Evolutionary conservation across 2,888 invertebrate genomes (phyloP), one percentile per base, ranked within the genome.

Genomic region (Gastrophysa polygoni): DNA sequence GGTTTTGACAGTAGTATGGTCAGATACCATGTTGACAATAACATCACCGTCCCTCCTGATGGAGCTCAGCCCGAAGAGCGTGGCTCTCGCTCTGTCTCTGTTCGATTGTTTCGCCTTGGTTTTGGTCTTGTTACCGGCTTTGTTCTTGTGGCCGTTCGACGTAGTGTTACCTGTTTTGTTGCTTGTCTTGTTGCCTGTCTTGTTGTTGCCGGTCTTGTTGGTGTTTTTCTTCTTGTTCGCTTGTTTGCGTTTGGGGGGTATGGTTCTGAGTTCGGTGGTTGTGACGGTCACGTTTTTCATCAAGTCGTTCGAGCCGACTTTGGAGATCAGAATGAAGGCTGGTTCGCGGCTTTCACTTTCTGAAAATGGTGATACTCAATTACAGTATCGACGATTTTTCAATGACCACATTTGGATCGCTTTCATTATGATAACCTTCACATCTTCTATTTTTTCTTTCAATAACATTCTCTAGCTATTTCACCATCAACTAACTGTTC

Each of bases 1-100:
- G 57, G 91, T 91, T 76, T 90, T 91, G 44, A 94, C 90, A 57
- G 91, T 93, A 2, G 93, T 93, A 74, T 92, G 90, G 74, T 91
- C 88, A 54, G 88, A 85, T 88, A 90, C 88, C 79, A 92, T 89
- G 78, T 89, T 91, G 49, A 93, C 92, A 57, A 87, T 86, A 6
- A 93, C 93, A 76, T 93, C 92, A 43, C 92, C 93, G 51, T 88
- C 89, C 73, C 93, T 86, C 76, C 89, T 89, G 73, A 94, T 81
- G 11, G 92, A 89, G 11, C 93, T 90, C 66, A 94, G 79, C 1
- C 93, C 93, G 66, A 91, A 93, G 46, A 94, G 82, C 0, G 91
- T 93, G 18, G 93, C 93, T 76, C 88, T 88, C 3, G 92, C 91
- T 38, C 14, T 38, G 11, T 38, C 38, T 11, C 32, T 72, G 56